Evolutionary conservation across 2,888 invertebrate genomes (phyloP), one percentile per base, ranked within the genome.

Genomic region (Zeuzera pyrina): DNA sequence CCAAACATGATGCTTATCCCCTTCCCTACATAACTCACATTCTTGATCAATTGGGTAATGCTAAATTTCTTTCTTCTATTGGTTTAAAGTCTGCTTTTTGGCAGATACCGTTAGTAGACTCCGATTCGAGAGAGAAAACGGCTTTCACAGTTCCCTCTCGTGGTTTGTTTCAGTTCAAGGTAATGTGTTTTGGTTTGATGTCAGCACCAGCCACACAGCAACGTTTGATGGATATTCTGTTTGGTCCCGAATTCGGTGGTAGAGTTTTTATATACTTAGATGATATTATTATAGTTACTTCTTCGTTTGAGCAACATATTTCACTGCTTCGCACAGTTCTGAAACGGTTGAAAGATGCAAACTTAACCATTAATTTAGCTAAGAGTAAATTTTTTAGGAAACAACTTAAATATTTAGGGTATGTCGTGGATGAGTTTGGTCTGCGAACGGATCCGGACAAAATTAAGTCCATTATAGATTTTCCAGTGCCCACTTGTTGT

Each of bases 351-450:
- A n/a, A n/a, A n/a, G n/a, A n/a, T n/a, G n/a, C n/a, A n/a, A n/a
- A n/a, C n/a, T n/a, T 31, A 15, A 30, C 33, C 2, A 30, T 32
- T 12, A 33, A 33, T n/a, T 19, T 11, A 2, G 25, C 30, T 3
- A 33, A 33, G n/a, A 28, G 23, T 15, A 3, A 30, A n/a, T 36
- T 34, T 8, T 35, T 33, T n/a, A 12, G 26, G 2, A 22, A 19
- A 2, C 7, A 33, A 24, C 15, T 35, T 4, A 29, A 26, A 5
- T 38, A 38, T 19, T 15, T 38, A 10, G 38, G 38, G 6, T 39
- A 36, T 5, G 24, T 30, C 2, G 48, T 67, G 1, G 41, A 47
- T 30, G 12, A 13, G 15, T 21, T 23, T 2, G 33, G 36, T 1
- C 12, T 36, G 1, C 33, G 27, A 5, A 16, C 30, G 3, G 36